phyloP scores from a whole-genome alignment of 2,797 vertebrate species.

The Lutjanus campechanus region DNA sequence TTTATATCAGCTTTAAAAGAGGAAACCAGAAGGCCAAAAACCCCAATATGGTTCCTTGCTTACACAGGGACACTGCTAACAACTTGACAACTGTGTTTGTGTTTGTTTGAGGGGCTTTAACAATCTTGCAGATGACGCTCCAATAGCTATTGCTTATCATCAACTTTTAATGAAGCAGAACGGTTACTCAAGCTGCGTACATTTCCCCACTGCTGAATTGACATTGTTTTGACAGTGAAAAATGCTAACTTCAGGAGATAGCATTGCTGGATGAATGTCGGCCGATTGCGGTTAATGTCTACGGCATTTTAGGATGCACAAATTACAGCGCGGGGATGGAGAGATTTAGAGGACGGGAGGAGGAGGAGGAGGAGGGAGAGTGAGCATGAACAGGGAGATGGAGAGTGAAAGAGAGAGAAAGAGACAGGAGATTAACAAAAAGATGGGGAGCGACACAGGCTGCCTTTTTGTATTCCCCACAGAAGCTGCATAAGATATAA shows the following conservation, averaged over 20 bases:
- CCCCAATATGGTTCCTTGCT: too few species aligned
- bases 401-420: conserved; percentile 16
- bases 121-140: conserved; percentile 24
- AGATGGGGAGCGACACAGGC: conserved; percentile 20
- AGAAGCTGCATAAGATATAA: conserved; percentile 25
- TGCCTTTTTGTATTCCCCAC: conserved; percentile 37
- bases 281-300: conserved; percentile 39
- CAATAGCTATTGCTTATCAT: conserved; percentile 55
- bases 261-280: conserved; percentile 37
- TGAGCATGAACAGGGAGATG: conserved; percentile 23
- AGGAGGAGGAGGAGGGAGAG: neutral
- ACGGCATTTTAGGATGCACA: conserved; percentile 33
- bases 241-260: conserved; percentile 53
- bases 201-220: conserved; percentile 54
- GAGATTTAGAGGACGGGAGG: neutral
- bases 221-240: conserved; percentile 64
- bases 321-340: conserved; percentile 30
- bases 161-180: conserved; percentile 65
- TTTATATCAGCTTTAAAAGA: neutral
- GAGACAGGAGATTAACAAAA: conserved; percentile 26
- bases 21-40: neutral
- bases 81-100: conserved; percentile 39
- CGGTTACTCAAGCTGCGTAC: conserved; percentile 27
- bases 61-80: conserved; percentile 18
- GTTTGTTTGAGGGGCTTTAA: conserved; percentile 44